A percentile compares a stretch with the other conserved stretches of the same genome.
phyloP scores from a whole-genome alignment of 2,888 invertebrate species.

The Andrena flavipes region DNA sequence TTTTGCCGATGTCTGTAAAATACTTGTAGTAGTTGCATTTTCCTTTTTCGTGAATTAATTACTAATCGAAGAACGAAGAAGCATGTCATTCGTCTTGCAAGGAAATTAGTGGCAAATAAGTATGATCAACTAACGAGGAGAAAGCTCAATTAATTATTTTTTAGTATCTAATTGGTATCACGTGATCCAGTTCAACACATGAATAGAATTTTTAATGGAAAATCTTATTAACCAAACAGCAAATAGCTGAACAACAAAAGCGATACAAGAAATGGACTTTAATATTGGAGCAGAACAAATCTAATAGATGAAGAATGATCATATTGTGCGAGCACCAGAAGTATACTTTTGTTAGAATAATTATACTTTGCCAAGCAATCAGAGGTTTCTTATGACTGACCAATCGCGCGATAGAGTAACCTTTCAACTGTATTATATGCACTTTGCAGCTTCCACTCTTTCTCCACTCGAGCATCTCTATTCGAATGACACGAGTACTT shows the following conservation, averaged over 20 bases:
- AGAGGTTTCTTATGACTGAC: constrained; percentile 41
- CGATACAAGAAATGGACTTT: too few relatives aligned
- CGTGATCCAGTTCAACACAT: too few relatives aligned
- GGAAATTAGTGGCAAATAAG: too few relatives aligned
- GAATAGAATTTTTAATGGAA: too few relatives aligned
- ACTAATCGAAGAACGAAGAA: constrained; percentile 19
- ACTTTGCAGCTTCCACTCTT: constrained; percentile 46
- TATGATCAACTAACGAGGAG: too few relatives aligned
- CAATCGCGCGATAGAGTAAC: constrained; percentile 60
- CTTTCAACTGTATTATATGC: constrained; percentile 54
- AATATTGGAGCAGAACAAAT: too few relatives aligned
- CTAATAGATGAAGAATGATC: neutral
- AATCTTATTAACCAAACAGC: too few relatives aligned
- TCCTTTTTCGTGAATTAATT: constrained; percentile 50
- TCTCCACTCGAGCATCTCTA: constrained; percentile 17
- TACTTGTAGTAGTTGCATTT: constrained; percentile 23
- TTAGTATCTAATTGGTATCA: too few relatives aligned
- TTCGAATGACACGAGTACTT: constrained; percentile 33
- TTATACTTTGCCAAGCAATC: constrained; percentile 67
- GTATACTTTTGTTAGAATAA: constrained; percentile 64
- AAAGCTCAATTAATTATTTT: too few relatives aligned
- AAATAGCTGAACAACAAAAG: too few relatives aligned
- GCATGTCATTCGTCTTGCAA: neutral
- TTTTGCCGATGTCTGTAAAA: constrained; percentile 63
- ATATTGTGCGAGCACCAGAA: constrained; percentile 23